phyloP scores from a whole-genome alignment of 2,113 vertebrate genomes.

The Megaleporinus macrocephalus region DNA sequence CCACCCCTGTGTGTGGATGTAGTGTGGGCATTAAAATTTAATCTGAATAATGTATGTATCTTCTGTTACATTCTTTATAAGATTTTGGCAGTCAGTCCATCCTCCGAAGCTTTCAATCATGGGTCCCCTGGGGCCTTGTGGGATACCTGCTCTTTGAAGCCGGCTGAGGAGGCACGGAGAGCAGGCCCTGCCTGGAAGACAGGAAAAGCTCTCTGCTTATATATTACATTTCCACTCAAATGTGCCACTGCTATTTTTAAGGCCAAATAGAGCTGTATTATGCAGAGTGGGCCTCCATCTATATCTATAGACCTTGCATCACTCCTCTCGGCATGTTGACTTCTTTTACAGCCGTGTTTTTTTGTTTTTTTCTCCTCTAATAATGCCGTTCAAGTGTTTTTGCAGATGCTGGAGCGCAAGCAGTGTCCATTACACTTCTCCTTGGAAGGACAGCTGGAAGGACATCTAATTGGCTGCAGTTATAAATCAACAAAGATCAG shows the following conservation, averaged over 20 bases:
- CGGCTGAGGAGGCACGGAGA: constrained; percentile 55
- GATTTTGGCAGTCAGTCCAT: constrained; percentile 72
- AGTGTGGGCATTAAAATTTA: constrained; percentile 67
- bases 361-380: not conserved
- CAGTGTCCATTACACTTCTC: not conserved
- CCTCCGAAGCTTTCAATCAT: constrained; percentile 76
- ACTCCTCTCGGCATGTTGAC: constrained; percentile 26
- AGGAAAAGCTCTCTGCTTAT: constrained; percentile 64
- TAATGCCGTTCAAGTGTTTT: constrained; percentile 31
- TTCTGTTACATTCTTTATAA: constrained; percentile 78
- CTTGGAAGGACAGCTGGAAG: not conserved
- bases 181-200: constrained; percentile 67
- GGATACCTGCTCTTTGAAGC: constrained; percentile 79
- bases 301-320: constrained; percentile 22
- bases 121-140: constrained; percentile 68
- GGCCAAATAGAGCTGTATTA: constrained; percentile 49
- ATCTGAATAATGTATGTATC: constrained; percentile 78
- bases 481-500: constrained; percentile 1
- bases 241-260: constrained; percentile 55
- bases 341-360: constrained; percentile 24
- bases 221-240: constrained; percentile 60
- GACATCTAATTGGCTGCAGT: constrained; percentile 11
- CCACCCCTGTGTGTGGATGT: constrained; percentile 50
- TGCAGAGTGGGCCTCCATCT: constrained; percentile 38
- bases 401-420: constrained; percentile 23